Base-by-base conservation (phyloP, 2,113 vertebrate genomes). In the Amphiprion ocellaris region DNA sequence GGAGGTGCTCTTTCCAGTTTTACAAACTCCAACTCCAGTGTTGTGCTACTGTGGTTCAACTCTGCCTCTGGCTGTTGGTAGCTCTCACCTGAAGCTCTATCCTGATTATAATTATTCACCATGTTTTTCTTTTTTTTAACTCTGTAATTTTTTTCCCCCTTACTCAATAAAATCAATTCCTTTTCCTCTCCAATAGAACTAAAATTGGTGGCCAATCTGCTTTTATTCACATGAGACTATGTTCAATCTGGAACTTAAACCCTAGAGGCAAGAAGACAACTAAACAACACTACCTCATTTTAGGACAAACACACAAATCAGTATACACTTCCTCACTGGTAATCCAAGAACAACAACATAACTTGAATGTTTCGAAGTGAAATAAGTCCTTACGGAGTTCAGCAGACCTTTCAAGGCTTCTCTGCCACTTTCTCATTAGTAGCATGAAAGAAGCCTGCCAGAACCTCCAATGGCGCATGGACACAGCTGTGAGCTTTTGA, bases 351-450 rank as follows among this genome's bases (percentile, higher is more conserved):
- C 16, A 83, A 82, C 19, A 63, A 67, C 62, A 72, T 50, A 69
- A 69, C 67, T 59, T 67, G 10, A 52, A 30, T 70, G 33, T 83
- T 85, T 86, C 56, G 52, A 21, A 71, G 41, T 47, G 63, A 77
- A 88, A 84, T 26, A 77, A 84, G 81, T 90, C 81, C 74, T 79
- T 15, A 64, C 0, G 8, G 74, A 72, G 60, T 86, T 79, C n/a
- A 28, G 60, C 49, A 75, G 69, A 85, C 73, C 80, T 91, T 83
- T 75, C 19, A 55, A 70, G 71, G 61, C 81, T 76, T 84, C 69
- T 76, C 67, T 46, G 71, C 60, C 67, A 86, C 83, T 86, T 90
- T 90, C 72, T 89, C 86, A 93, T 90, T 79, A 89, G 63, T 66
- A 30, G 74, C 87, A 84, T 90, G 69, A 93, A 93, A 91, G 86